These are phyloP conservation scores for Bicyclus anynana DNA, from an alignment of 1,140 invertebrate species.

Conservation along the genomic window DNA sequence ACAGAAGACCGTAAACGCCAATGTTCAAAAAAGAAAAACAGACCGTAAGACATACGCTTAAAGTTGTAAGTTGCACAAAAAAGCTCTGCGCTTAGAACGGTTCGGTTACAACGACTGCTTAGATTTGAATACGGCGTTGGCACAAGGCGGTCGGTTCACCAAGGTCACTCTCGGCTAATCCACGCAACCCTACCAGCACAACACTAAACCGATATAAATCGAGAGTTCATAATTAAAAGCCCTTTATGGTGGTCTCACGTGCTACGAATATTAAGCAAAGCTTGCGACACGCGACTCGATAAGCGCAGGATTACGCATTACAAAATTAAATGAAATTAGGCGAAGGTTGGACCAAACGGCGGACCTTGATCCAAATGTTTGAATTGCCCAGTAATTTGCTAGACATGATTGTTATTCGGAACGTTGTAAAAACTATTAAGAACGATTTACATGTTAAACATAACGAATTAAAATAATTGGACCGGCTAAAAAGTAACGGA, in stretches of 20 bases:
- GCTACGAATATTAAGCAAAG: constrained; percentile 53
- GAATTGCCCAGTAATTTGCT: not conserved
- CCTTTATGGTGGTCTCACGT: constrained; percentile 49
- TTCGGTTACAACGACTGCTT: constrained; percentile 52
- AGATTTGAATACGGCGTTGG: constrained; percentile 59
- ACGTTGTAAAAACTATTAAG: not conserved
- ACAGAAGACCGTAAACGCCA: constrained; percentile 27
- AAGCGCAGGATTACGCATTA: constrained; percentile 55
- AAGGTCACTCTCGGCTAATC: constrained; percentile 65
- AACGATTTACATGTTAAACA: not conserved
- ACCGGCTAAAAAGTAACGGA: not conserved
- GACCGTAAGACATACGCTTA: constrained; percentile 34
- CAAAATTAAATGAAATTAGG: constrained; percentile 45
- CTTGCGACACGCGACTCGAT: constrained; percentile 39
- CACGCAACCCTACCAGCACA: constrained; percentile 60
- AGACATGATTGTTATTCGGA: constrained; percentile 6
- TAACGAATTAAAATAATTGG: not conserved
- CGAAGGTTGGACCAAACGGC: constrained; percentile 36
- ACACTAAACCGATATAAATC: constrained; percentile 50
- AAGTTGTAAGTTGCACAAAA: constrained; percentile 28
- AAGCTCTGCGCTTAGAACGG: constrained; percentile 49
- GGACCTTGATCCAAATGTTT: constrained; percentile 42
- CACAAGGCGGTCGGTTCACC: constrained; percentile 32
- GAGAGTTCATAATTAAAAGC: constrained; percentile 47
- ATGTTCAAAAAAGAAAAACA: constrained; percentile 21